Percentiles rank a stretch among this genome's conserved stretches.
These are phyloP conservation scores for Benthosema pterotum DNA, from an alignment of 2,797 vertebrate species.

Conservation along the genomic window DNA sequence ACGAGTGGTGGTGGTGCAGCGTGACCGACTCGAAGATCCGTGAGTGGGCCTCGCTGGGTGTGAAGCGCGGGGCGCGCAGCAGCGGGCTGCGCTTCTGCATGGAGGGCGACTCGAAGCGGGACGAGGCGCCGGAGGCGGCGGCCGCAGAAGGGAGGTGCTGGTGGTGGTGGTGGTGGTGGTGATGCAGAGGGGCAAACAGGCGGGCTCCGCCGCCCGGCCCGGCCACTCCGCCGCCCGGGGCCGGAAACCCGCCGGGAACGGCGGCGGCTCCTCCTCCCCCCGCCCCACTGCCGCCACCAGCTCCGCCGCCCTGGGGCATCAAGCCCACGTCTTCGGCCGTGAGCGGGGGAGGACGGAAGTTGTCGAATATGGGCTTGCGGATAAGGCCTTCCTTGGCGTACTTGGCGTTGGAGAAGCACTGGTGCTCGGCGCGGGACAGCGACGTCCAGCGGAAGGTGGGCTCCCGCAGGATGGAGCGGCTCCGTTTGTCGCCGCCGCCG, in stretches of 20 bases:
- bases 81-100: slow-evolving; percentile 92
- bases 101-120: slow-evolving; percentile 86
- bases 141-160: too few species aligned
- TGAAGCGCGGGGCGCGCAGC: slow-evolving; percentile 93
- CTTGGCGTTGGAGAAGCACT: slow-evolving; percentile 97
- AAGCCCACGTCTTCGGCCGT: slow-evolving; percentile 95
- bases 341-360: slow-evolving; percentile 95
- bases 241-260: slow-evolving; percentile 81
- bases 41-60: slow-evolving; percentile 96
- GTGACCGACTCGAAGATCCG: slow-evolving; percentile 97
- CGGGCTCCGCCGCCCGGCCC: slow-evolving; percentile 84
- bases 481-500: slow-evolving; percentile 89
- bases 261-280: too few species aligned
- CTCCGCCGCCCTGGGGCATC: slow-evolving; percentile 78
- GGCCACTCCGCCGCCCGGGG: slow-evolving; percentile 65
- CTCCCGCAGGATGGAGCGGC: slow-evolving; percentile 91
- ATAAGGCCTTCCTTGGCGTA: slow-evolving; percentile 99
- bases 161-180: slow-evolving; percentile 82
- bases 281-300: slow-evolving; percentile 64
- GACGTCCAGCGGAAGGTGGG: slow-evolving; percentile 98
- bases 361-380: slow-evolving; percentile 97
- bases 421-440: slow-evolving; percentile 88
- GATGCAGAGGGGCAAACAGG: slow-evolving; percentile 88
- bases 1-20: slow-evolving; percentile 84
- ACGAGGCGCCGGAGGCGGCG: too few species aligned